Base-by-base conservation (phyloP, 1,140 invertebrate species). In the Monochamus saltuarius region DNA sequence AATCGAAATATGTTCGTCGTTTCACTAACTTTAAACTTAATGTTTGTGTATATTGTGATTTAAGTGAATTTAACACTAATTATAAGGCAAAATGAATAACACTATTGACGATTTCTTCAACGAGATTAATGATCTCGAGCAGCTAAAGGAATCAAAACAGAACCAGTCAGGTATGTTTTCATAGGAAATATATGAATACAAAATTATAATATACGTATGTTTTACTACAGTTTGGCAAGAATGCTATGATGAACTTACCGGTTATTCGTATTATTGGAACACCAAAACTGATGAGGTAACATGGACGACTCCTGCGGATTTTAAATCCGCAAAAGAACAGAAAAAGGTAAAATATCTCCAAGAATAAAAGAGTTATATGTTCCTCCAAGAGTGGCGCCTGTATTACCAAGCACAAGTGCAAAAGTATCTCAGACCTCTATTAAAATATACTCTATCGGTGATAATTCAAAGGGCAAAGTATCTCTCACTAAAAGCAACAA, bases 211-310 rank as follows among this genome's bases (percentile, higher is more conserved):
- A 6, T 38, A 7, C 13, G 38, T 53, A 2, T 53, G 11, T 42
- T 13, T 63, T 38, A 29, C 59, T 66, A 10, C 40, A 75, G 74
- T 55, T 47, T 90, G 88, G 88, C 84, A 89, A 77, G 83, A 88
- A 70, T 89, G 87, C 64, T 81, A 81, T 61, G 88, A 89, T 75
- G 83, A 87, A 62, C 77, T 76, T 16, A 84, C 84, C 6, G 86
- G 87, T 19, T 89, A 84, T 74, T 80, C 82, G 11, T 90, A 90
- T 72, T 90, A 87, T 71, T 90, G 88, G 88, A 87, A 89, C 69
- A 81, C 80, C 9, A 77, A 82, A 52, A 88, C 86, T 1, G 87
- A 89, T 73, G 82, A 86, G 68, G 88, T 89, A 1, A 88, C 86
- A 8, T 90, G 88, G 88, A 85, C 87, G 57, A 82, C 85, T 56